A percentile compares a stretch with the other conserved stretches of the same genome.
phyloP scores from a whole-genome alignment of 2,797 vertebrate species.

The Notoglanidium macrostoma region DNA sequence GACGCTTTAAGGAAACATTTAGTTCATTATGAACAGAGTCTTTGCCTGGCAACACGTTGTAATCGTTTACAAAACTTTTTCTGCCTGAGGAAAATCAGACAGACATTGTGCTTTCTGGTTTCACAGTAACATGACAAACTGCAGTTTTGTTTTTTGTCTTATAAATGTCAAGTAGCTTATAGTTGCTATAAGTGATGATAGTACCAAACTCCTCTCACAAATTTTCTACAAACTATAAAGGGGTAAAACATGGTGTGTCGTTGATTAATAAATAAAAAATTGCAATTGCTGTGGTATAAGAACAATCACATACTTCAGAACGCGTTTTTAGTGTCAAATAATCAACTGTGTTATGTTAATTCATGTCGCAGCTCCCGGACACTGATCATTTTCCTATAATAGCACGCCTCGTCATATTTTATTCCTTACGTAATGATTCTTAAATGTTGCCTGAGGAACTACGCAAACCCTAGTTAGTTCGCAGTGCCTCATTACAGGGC shows the following conservation, averaged over 20 bases:
- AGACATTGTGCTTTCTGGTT: neutral
- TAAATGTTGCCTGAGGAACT: conserved; percentile 7
- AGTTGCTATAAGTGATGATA: neutral
- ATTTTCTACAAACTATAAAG: no score
- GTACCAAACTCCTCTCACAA: neutral
- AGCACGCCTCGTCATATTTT: neutral
- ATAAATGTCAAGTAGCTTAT: neutral
- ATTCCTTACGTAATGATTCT: neutral
- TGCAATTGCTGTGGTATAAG: conserved; percentile 12
- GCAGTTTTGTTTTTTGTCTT: neutral
- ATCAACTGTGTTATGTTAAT: neutral
- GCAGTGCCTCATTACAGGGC: neutral
- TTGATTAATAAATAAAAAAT: neutral
- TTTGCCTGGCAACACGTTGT: neutral
- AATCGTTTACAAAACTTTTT: neutral
- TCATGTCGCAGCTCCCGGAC: neutral
- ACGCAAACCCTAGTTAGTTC: neutral
- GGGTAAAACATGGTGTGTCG: neutral
- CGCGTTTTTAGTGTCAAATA: neutral
- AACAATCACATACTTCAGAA: neutral
- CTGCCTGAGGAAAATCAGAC: neutral
- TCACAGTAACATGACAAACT: neutral
- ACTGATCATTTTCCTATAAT: neutral
- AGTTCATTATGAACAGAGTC: neutral
- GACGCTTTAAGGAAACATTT: neutral